phyloP scores from a whole-genome alignment of 2,113 vertebrate species.

The Columbina picui region DNA sequence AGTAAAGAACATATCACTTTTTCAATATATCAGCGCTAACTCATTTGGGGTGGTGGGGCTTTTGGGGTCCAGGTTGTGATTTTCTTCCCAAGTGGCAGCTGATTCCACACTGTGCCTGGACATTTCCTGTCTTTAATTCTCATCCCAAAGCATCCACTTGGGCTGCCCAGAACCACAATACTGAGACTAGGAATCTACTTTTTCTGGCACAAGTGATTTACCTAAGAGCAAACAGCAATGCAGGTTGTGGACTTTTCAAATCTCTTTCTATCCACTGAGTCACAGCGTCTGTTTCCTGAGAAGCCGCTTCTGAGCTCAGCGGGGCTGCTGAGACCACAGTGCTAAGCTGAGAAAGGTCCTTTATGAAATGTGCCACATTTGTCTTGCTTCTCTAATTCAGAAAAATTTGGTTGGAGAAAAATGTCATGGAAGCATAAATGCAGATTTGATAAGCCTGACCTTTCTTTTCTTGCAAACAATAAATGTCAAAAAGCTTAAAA shows the following conservation, averaged over 20 bases:
- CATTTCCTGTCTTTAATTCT: not conserved
- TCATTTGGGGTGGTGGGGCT: not conserved
- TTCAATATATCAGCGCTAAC: not conserved
- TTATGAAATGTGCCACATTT: conserved; percentile 62
- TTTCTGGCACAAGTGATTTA: not conserved
- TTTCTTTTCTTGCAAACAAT: conserved; percentile 80
- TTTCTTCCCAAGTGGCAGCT: not conserved
- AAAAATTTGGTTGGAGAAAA: conserved; percentile 76
- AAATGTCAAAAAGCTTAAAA: conserved; percentile 81
- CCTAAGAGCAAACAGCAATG: not conserved
- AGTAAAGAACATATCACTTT: not conserved
- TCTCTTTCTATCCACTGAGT: not conserved
- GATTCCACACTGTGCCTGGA: not conserved
- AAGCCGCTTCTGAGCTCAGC: not conserved
- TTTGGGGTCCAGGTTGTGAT: not conserved
- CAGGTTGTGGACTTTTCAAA: not conserved
- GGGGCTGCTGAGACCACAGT: not conserved
- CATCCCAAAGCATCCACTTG: not conserved
- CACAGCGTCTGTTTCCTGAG: not conserved
- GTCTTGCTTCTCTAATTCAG: conserved; percentile 69
- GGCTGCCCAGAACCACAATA: not conserved
- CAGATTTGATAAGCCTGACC: conserved; percentile 80
- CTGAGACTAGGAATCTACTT: not conserved
- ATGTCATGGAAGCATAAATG: conserved; percentile 77
- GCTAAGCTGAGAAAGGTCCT: conserved; percentile 38